phyloP scores from a whole-genome alignment of 2,797 vertebrate genomes.

The Pteropus rufus region DNA sequence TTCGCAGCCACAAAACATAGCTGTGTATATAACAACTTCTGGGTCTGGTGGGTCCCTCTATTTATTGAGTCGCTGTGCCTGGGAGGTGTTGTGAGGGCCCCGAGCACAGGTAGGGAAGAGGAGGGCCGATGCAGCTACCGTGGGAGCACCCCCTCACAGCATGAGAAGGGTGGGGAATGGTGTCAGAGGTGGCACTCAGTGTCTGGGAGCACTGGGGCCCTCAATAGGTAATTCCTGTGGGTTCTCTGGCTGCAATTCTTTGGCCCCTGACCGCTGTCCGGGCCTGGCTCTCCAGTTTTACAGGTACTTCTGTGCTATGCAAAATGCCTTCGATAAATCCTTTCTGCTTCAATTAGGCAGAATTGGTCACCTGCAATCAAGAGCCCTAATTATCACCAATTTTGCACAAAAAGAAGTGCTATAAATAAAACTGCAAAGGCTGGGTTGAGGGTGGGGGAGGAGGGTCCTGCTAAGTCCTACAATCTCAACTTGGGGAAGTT shows the following conservation, averaged over 20 bases:
- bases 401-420: not conserved
- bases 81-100: accelerated
- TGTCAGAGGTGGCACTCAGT: accelerated
- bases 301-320: not conserved
- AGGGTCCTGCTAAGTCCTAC: not conserved
- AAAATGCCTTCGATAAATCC: not conserved
- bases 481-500: not conserved
- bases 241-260: not conserved
- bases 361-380: not conserved
- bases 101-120: not conserved
- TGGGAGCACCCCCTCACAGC: accelerated
- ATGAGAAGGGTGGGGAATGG: accelerated
- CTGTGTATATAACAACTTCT: not conserved
- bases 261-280: not conserved
- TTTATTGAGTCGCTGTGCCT: not conserved
- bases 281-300: not conserved
- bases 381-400: not conserved
- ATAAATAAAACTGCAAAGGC: not conserved
- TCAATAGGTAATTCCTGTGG: accelerated
- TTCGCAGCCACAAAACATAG: not conserved
- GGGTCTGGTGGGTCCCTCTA: not conserved
- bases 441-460: not conserved
- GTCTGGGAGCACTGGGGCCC: not conserved
- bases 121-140: too few relatives aligned
- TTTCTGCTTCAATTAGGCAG: not conserved